phyloP scores from a whole-genome alignment of 1,140 invertebrate genomes.

The Centruroides vittatus region DNA sequence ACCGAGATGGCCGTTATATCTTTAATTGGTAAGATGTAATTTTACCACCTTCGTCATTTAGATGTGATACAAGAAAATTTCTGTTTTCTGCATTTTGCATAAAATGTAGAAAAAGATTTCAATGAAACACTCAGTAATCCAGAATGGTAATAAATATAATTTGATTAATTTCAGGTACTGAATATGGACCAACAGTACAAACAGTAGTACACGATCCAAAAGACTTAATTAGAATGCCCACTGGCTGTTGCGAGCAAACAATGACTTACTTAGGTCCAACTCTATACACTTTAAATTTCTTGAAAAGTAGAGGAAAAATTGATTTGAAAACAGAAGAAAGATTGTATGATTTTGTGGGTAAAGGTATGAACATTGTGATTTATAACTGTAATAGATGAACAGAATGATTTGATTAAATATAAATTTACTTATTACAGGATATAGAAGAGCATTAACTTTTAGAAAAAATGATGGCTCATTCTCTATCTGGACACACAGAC shows the following conservation, averaged over 20 bases:
- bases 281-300: conserved; percentile 27
- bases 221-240: conserved; percentile 23
- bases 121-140: too few species aligned
- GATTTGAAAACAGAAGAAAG: conserved; percentile 22
- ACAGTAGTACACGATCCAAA: conserved; percentile 20
- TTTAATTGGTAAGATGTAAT: too few species aligned
- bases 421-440: background rate
- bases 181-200: conserved; percentile 24
- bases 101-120: too few species aligned
- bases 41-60: too few species aligned
- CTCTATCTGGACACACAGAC: background rate
- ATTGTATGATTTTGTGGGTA: conserved; percentile 17
- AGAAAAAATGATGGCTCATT: background rate
- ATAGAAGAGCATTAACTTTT: background rate
- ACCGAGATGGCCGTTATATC: too few species aligned
- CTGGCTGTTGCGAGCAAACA: conserved; percentile 32
- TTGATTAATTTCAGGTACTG: conserved; percentile 20
- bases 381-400: too few species aligned
- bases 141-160: too few species aligned
- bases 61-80: too few species aligned
- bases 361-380: background rate
- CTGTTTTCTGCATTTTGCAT: too few species aligned
- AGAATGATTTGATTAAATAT: too few species aligned
- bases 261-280: conserved; percentile 29
- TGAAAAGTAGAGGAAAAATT: conserved; percentile 23